Base-by-base conservation (phyloP, 2,888 invertebrate genomes). In the Lasius platythorax region DNA sequence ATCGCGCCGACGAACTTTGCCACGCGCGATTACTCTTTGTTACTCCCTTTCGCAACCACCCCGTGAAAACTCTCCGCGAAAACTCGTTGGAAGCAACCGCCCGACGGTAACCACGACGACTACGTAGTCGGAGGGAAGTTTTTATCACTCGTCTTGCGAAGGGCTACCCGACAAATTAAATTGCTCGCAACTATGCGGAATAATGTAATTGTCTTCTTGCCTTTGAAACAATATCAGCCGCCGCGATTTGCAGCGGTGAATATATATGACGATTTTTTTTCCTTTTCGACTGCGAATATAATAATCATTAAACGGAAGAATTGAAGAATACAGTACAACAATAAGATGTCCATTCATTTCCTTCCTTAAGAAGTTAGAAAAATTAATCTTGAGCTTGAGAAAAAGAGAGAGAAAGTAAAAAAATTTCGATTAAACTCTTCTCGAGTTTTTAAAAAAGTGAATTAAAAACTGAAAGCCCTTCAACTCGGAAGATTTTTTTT, bases 81-180 rank as follows among this genome's bases (percentile, higher is more conserved):
- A 70, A 78, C n/a, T 56, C 70, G 33, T 70, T 70, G 58, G 23
- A n/a, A 56, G 43, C 67, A 56, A 28, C 70, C 30, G 40, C 11
- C 11, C 56, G 9, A 56, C 30, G 78, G n/a, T 11, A n/a, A 70
- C 50, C 50, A 28, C 28, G 23, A 43, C 43, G 58, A 46, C 46
- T 79, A 70, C 63, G 56, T 28, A 12, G 3, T 33, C 56, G 30
- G 12, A 66, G 46, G 23, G 56, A 68, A 86, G 74, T 88, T 88
- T 86, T 86, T 86, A 87, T 87, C 85, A 67, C 70, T 67, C 56
- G 70, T 84, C 82, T 84, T 75, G 40, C 64, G 50, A 82, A 66
- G 58, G n/a, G 37, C 37, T 33, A 43, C 2, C 66, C 43, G 56
- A 74, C 70, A 75, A 88, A 88, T 87, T 83, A 82, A 88, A 85